Evolutionary conservation across 2,888 invertebrate genomes (phyloP), one percentile per base, ranked within the genome.

Genomic region (Watsonalla binaria): DNA sequence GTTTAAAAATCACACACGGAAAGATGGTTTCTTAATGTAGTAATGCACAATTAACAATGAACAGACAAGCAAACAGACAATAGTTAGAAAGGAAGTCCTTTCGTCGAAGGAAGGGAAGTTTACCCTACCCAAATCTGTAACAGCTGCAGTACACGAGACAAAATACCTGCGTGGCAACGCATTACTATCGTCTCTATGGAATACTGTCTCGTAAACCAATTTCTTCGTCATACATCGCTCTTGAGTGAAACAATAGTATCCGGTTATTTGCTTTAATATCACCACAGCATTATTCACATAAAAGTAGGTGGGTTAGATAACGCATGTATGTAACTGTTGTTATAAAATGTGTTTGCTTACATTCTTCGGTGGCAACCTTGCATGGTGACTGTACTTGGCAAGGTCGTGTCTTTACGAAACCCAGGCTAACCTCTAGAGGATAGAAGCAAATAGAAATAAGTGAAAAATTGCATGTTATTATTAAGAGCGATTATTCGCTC

Each of bases 401-500:
- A 61, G 58, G 63, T 56, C 59, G 59, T 48, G 24, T 49, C 54
- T 53, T 47, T 24, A 15, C 49, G 45, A 13, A 48, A 53, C 49
- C 45, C 33, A 46, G 49, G 46, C 37, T 50, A 49, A 50, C 53
- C 45, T 48, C 45, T 35, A 48, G 49, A 15, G 13, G 53, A 46
- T 37, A 49, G 45, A 48, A 56, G 61, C 57, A 57, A 55, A 59
- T 60, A 57, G 33, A 54, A 55, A 58, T 50, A 58, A 62, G 56
- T 57, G 56, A 62, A 72, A 61, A 62, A 56, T 61, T 56, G 58
- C 58, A 65, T 70, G 69, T 78, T 75, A 71, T 70, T 73, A 78
- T 24, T 24, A 24, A 24, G 24, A 24, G 24, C 24, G 24, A 24
- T 24, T 24, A 24, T 24, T 77, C 74, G 70, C 70, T 65, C 67